These are phyloP conservation scores for Drosophila neonasuta DNA, from an alignment of 2,888 invertebrate genomes.

Conservation along the genomic window DNA sequence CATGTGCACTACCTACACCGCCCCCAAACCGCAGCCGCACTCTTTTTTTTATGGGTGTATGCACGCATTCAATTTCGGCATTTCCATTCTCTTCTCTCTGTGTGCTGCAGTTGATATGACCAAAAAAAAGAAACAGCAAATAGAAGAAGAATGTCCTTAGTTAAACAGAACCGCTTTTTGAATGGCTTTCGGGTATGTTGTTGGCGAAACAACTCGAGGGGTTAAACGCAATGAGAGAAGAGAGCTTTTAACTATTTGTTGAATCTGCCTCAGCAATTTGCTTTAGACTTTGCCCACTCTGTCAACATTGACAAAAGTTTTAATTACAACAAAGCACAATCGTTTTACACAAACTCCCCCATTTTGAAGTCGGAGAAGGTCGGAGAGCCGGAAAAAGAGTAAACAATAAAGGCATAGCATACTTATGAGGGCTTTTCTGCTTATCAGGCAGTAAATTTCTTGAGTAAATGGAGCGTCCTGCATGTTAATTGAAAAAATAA, in stretches of 20 bases:
- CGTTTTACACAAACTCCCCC: slow-evolving; percentile 35
- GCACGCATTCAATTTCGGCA: slow-evolving; percentile 43
- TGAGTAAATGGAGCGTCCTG: slow-evolving; percentile 53
- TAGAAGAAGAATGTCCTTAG: slow-evolving; percentile 13
- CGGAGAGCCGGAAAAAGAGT: slow-evolving; percentile 1
- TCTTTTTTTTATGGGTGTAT: slow-evolving; percentile 21
- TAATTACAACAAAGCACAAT: slow-evolving; percentile 68
- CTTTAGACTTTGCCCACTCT: slow-evolving; percentile 32
- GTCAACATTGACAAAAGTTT: slow-evolving; percentile 69
- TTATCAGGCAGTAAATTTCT: slow-evolving; percentile 30
- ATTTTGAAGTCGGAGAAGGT: neutral
- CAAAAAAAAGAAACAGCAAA: slow-evolving; percentile 1
- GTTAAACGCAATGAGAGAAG: neutral
- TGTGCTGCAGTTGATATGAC: slow-evolving; percentile 38
- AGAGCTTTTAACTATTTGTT: slow-evolving; percentile 37
- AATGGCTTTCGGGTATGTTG: slow-evolving; percentile 20
- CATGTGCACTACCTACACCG: slow-evolving; percentile 16
- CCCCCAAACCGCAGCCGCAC: slow-evolving; percentile 24
- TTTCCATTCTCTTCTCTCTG: slow-evolving; percentile 29
- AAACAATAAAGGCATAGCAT: slow-evolving; percentile 52
- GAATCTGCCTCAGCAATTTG: slow-evolving; percentile 40
- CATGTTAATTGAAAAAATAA: slow-evolving; percentile 54
- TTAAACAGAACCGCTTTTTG: slow-evolving; percentile 33
- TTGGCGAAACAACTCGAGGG: neutral
- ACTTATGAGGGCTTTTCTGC: slow-evolving; percentile 55